phyloP scores from a whole-genome alignment of 2,113 vertebrate genomes.

The Lycaon pictus region DNA sequence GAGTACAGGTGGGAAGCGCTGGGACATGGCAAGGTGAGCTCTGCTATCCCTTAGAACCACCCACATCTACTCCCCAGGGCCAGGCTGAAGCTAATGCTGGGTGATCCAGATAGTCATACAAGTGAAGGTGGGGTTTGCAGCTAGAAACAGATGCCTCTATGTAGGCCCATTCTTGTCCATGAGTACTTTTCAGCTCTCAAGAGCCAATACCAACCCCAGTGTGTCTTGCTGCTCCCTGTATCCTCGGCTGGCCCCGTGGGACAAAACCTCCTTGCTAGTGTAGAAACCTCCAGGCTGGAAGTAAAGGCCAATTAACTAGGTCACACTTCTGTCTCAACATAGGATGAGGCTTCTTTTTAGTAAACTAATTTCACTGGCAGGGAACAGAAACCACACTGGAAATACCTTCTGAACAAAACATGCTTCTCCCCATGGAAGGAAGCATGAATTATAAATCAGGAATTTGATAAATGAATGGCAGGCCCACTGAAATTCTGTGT shows the following conservation, averaged over 20 bases:
- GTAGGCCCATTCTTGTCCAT: neutral
- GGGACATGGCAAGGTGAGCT: neutral
- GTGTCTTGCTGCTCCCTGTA: neutral
- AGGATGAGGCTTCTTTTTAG: neutral
- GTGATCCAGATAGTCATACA: neutral
- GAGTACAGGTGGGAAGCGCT: rapidly evolving
- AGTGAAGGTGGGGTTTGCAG: neutral
- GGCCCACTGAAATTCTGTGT: constrained; percentile 6
- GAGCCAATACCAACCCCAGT: neutral
- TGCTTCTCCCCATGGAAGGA: constrained; percentile 6
- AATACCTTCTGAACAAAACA: constrained; percentile 67
- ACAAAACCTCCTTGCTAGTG: neutral
- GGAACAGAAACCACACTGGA: neutral
- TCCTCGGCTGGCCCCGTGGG: neutral
- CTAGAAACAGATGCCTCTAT: neutral
- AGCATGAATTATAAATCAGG: constrained; percentile 53
- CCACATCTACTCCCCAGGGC: no score
- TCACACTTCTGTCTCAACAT: neutral
- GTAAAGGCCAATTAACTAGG: constrained; percentile 2
- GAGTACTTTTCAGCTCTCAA: neutral
- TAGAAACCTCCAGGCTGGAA: neutral
- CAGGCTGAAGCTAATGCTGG: neutral
- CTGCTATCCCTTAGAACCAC: rapidly evolving
- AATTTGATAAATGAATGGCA: constrained; percentile 74
- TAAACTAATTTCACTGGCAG: constrained; percentile 37